Conservation (phyloP, 2,888 invertebrate species). For the Oscheius sp. region DNA sequence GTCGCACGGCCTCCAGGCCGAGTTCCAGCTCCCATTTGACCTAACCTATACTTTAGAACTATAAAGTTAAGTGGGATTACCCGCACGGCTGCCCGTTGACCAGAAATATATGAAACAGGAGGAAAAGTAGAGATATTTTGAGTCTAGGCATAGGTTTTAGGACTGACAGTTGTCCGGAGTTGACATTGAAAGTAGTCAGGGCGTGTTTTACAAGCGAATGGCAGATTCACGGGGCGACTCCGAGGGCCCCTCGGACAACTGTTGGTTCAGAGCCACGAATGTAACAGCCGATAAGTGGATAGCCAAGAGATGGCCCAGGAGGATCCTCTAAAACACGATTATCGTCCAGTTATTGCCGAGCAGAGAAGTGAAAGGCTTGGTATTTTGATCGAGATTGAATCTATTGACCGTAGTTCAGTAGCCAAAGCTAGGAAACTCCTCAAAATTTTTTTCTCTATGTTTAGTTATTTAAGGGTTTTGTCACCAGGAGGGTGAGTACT, state of each 20-base stretch:
- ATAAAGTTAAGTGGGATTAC: not conserved
- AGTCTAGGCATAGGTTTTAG: constrained; percentile 8
- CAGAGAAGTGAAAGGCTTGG: not conserved
- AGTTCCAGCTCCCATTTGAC: constrained; percentile 13
- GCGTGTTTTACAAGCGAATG: constrained; percentile 32
- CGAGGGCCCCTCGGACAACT: not conserved
- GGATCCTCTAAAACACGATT: not conserved
- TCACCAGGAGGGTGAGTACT: too few relatives aligned
- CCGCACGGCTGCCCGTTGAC: not conserved
- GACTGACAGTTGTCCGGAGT: constrained; percentile 5
- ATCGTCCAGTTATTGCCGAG: not conserved
- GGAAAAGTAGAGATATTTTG: constrained; percentile 8
- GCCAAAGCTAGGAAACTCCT: not conserved
- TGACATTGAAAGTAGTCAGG: not conserved
- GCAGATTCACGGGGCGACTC: constrained; percentile 9
- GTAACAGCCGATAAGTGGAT: constrained; percentile 13
- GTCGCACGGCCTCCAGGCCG: constrained; percentile 49
- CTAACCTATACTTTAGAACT: not conserved
- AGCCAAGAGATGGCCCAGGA: too few relatives aligned
- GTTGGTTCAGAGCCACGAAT: constrained; percentile 27
- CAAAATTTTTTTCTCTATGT: too few relatives aligned
- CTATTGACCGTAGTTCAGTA: not conserved
- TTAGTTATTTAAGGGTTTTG: too few relatives aligned
- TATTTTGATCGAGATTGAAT: not conserved
- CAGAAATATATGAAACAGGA: not conserved